phyloP scores from a whole-genome alignment of 2,113 vertebrate species.

The Anas platyrhynchos region DNA sequence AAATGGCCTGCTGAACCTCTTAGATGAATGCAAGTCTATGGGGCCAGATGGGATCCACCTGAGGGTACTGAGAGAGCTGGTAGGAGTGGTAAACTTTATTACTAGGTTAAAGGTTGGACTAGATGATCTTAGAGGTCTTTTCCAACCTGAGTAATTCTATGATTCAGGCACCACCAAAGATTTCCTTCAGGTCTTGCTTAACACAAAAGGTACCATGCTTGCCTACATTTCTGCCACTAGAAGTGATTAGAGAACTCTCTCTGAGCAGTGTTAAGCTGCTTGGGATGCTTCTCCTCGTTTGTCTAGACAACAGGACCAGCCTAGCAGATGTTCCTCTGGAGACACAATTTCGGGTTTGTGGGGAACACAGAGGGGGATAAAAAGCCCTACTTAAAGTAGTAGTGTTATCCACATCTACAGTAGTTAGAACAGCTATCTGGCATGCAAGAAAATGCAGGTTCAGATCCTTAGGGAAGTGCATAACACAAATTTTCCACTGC shows the following conservation, averaged over 20 bases:
- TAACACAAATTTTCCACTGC: slow-evolving; percentile 2
- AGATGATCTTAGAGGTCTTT: no score
- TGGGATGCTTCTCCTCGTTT: background rate
- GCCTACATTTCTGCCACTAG: background rate
- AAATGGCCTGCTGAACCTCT: no score
- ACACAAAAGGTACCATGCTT: background rate
- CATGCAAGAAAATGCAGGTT: background rate
- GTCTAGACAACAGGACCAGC: background rate
- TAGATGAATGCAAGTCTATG: no score
- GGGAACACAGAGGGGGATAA: background rate
- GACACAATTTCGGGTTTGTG: background rate
- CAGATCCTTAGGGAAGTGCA: background rate
- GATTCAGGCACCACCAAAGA: background rate
- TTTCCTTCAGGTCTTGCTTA: background rate
- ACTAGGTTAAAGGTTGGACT: no score
- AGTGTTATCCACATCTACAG: no score
- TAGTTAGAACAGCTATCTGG: background rate
- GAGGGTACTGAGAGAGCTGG: no score
- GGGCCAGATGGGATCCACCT: no score
- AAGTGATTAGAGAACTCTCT: background rate
- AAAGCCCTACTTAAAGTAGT: background rate
- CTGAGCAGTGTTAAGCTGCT: background rate
- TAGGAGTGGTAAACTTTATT: no score
- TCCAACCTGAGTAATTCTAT: no score
- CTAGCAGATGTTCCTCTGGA: background rate